Conservation (phyloP, 2,113 vertebrate species). For the Embiotoca jacksoni region DNA sequence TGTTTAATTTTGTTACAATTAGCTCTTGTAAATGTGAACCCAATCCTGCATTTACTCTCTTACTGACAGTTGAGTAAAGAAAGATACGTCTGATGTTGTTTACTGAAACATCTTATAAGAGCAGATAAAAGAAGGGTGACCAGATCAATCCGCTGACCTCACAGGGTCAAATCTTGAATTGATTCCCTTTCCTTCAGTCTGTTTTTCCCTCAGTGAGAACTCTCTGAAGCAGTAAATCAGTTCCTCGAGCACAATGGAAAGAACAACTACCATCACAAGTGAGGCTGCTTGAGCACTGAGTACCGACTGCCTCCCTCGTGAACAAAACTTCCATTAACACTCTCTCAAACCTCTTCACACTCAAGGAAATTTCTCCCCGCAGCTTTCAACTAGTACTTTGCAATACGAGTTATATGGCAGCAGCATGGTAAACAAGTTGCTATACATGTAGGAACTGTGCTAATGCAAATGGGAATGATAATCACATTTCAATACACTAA, state of each 20-base stretch:
- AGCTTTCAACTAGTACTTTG: background rate
- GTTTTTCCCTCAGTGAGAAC: slow-evolving; percentile 65
- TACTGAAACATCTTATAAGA: slow-evolving; percentile 26
- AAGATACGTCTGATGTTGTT: slow-evolving; percentile 43
- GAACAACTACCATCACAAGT: slow-evolving; percentile 38
- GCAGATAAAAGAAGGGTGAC: slow-evolving; percentile 7
- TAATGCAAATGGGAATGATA: too few relatives aligned
- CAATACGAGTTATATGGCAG: background rate
- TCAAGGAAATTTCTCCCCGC: background rate
- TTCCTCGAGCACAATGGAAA: slow-evolving; percentile 53
- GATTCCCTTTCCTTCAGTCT: slow-evolving; percentile 57
- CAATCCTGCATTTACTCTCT: background rate
- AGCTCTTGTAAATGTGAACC: too few relatives aligned
- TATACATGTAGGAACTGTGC: background rate
- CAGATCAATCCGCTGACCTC: slow-evolving; percentile 67
- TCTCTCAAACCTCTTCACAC: slow-evolving; percentile 29
- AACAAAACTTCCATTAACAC: slow-evolving; percentile 43
- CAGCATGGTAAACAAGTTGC: background rate
- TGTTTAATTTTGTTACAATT: too few relatives aligned
- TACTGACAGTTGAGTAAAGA: background rate
- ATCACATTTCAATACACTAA: too few relatives aligned
- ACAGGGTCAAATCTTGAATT: slow-evolving; percentile 60
- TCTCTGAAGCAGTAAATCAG: slow-evolving; percentile 70
- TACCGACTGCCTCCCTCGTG: slow-evolving; percentile 24
- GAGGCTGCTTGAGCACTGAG: slow-evolving; percentile 33